Conservation (phyloP, 2,888 invertebrate genomes). For the Acrobasis repandana region DNA sequence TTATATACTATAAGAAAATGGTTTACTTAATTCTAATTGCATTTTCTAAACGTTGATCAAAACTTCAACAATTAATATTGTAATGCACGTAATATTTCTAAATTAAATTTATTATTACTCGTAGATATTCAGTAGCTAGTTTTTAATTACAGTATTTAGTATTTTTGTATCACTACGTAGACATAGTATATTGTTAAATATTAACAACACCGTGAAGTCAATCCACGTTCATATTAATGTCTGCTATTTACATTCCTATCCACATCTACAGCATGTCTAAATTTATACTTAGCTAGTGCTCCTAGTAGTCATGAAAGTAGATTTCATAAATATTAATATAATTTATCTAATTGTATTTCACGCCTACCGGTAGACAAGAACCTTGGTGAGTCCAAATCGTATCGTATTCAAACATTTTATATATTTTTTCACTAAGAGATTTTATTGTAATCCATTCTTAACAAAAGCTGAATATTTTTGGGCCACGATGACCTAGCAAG, state of each 20-base stretch:
- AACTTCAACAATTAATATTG: slow-evolving; percentile 29
- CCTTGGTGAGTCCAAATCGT: slow-evolving; percentile 69
- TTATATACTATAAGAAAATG: no score
- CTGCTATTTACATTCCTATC: slow-evolving; percentile 20
- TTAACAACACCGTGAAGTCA: neutral
- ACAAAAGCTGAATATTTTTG: no score
- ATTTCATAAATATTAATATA: slow-evolving; percentile 28
- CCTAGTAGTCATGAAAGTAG: neutral
- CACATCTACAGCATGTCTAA: neutral
- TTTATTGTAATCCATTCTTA: no score
- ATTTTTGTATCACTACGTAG: neutral
- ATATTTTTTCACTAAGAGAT: no score
- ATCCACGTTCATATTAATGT: neutral
- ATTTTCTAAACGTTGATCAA: no score
- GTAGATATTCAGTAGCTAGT: neutral
- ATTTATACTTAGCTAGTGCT: neutral
- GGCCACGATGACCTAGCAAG: no score
- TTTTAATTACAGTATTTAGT: neutral
- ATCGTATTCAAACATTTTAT: slow-evolving; percentile 24
- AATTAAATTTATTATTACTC: neutral
- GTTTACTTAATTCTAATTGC: no score
- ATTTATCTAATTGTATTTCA: slow-evolving; percentile 62
- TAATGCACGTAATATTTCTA: neutral
- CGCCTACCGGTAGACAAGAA: slow-evolving; percentile 77
- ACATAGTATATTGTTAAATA: no score